phyloP scores from a whole-genome alignment of 2,797 vertebrate genomes.

The Neosilurus mollespiculum region DNA sequence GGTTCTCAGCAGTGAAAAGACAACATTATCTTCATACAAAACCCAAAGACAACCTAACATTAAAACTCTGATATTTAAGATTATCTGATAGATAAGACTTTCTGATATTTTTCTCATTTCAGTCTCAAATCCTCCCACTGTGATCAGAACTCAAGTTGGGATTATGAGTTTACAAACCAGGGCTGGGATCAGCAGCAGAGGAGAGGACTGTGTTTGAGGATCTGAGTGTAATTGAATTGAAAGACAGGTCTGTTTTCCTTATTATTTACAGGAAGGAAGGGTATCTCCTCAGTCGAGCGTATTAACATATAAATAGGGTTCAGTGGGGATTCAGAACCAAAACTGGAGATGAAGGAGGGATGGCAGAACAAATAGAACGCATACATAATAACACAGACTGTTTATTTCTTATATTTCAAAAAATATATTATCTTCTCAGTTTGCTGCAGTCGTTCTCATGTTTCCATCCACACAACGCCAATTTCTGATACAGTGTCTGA shows the following conservation, averaged over 20 bases:
- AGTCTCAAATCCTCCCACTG: background rate
- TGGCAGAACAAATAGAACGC: background rate
- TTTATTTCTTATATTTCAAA: background rate
- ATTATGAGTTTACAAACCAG: background rate
- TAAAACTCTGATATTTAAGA: no score
- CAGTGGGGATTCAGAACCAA: background rate
- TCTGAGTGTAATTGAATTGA: background rate
- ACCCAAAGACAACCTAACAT: constrained; percentile 54
- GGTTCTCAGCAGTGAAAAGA: background rate
- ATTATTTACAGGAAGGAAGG: background rate
- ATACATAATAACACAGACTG: background rate
- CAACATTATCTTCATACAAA: background rate
- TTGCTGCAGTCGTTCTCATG: background rate
- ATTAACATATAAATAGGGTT: constrained; percentile 47
- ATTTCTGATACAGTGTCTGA: background rate
- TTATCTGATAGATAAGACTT: no score
- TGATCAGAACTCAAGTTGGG: background rate
- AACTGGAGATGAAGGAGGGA: background rate
- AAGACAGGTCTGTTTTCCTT: constrained; percentile 14
- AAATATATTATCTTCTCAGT: background rate
- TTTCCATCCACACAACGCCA: no score
- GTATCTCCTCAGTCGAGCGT: background rate
- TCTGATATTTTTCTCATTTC: background rate
- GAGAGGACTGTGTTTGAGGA: constrained; percentile 8
- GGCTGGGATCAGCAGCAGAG: background rate